Base-by-base conservation (phyloP, 2,113 vertebrate genomes). In the Syngnathoides biaculeatus region DNA sequence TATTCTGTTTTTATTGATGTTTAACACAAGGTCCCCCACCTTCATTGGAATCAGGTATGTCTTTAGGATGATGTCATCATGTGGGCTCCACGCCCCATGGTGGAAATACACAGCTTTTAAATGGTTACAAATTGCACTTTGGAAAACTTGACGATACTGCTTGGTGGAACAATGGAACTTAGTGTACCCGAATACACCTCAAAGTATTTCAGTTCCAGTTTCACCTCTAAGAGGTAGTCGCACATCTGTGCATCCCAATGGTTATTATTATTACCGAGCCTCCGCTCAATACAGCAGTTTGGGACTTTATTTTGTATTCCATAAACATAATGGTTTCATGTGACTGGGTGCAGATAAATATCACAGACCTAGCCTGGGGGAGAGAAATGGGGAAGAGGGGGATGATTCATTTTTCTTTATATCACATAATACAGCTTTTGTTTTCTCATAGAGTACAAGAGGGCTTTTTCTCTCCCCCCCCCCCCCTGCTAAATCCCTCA, bases 361-460 rank as follows among this genome's bases (percentile, higher is more conserved):
- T 88, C 86, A 81, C 61, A 71, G 80, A 76, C 79, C 80, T 80
- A 65, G 79, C 83, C 83, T 43, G 64, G 77, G 79, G 85, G 81
- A 84, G 79, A 84, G 77, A 87, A 84, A 88, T 79, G 79, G 77
- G 79, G 79, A 24, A 43, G 35, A 38, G 79, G 45, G 27, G 87
- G 87, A 88, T 82, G 50, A 74, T 87, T 74, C 80, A 75, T 82
- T 86, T 86, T 85, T 90, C n/a, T 91, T 90, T 83, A 89, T 91
- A 89, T 91, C 88, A 58, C 88, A 98, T 96, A 98, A 98, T 94
- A 89, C 93, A 4, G 90, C 93, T 93, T 94, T 92, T 96, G 94
- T 98, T 91, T 93, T 91, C 88, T 75, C 83, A 74, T 50, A 79
- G 85, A 86, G 93, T 91, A 93, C 89, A 83, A 92, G 92, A 85